A percentile compares a stretch with the other conserved stretches of the same genome.
phyloP scores from a whole-genome alignment of 1,140 invertebrate genomes.

The Diorhabda carinulata region DNA sequence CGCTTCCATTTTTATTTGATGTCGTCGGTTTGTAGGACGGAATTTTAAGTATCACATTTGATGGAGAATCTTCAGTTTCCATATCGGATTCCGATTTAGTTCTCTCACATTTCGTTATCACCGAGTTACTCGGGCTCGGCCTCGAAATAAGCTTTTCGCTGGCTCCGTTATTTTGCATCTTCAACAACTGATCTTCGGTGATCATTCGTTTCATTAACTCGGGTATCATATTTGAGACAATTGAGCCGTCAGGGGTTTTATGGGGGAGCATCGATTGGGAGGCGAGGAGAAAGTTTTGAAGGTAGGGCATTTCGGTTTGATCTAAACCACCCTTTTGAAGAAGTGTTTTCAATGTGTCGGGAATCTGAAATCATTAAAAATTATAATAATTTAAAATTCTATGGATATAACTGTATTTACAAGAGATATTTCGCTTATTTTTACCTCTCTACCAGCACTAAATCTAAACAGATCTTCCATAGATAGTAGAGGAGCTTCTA shows the following conservation, averaged over 20 bases:
- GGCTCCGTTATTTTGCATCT: slow-evolving; percentile 46
- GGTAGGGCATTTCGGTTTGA: slow-evolving; percentile 56
- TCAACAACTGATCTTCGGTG: slow-evolving; percentile 53
- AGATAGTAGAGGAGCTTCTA: slow-evolving; percentile 51
- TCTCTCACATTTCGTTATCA: slow-evolving; percentile 38
- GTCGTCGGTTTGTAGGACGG: slow-evolving; percentile 83
- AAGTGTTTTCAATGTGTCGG: slow-evolving; percentile 57
- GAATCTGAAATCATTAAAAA: slow-evolving; percentile 30
- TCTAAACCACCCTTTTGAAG: slow-evolving; percentile 53
- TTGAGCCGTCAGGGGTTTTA: slow-evolving; percentile 33
- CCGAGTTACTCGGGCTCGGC: slow-evolving; percentile 47
- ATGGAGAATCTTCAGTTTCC: slow-evolving; percentile 50
- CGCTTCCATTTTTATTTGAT: slow-evolving; percentile 60
- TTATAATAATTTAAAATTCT: background rate
- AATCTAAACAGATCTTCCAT: slow-evolving; percentile 60
- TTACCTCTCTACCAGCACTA: slow-evolving; percentile 49
- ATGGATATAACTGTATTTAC: no score
- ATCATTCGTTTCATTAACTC: slow-evolving; percentile 59
- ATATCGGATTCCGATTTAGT: slow-evolving; percentile 42
- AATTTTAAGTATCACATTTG: slow-evolving; percentile 81
- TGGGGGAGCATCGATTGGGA: slow-evolving; percentile 33
- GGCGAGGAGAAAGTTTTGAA: slow-evolving; percentile 47
- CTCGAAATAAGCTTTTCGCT: slow-evolving; percentile 42
- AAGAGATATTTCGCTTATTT: background rate
- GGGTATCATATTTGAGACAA: slow-evolving; percentile 48